Percentiles rank a stretch among this genome's conserved stretches.
These are phyloP conservation scores for Salarias fasciatus DNA, from an alignment of 2,797 vertebrate genomes.

Conservation along the genomic window DNA sequence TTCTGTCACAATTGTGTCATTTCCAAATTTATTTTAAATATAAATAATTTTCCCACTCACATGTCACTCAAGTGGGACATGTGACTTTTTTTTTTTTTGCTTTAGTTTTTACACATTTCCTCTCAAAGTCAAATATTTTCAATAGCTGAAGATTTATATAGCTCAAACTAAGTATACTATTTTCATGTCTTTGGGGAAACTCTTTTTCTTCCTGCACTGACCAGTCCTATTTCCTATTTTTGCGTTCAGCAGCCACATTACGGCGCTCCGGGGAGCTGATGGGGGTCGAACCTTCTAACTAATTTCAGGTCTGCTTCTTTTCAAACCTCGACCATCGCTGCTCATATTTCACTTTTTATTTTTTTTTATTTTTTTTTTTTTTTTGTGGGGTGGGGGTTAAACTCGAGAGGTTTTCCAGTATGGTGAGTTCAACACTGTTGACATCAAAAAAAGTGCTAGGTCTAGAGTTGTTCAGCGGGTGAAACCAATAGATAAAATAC, in stretches of 20 bases:
- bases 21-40: slow-evolving; percentile 28
- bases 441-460: background rate
- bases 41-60: slow-evolving; percentile 9
- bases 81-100: slow-evolving; percentile 2
- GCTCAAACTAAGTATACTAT: too few relatives aligned
- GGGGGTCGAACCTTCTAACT: too few relatives aligned
- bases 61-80: slow-evolving; percentile 6
- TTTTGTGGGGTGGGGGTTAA: too few relatives aligned
- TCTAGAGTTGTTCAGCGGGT: background rate
- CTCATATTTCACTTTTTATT: too few relatives aligned
- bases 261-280: too few relatives aligned
- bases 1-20: slow-evolving; percentile 57
- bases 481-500: background rate
- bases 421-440: background rate
- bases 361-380: too few relatives aligned
- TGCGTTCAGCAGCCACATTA: too few relatives aligned
- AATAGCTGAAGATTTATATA: background rate
- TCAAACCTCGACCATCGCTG: too few relatives aligned
- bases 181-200: too few relatives aligned
- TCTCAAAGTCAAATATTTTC: background rate
- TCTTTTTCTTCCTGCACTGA: too few relatives aligned
- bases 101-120: background rate
- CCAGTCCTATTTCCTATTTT: too few relatives aligned
- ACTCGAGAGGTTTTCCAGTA: background rate
- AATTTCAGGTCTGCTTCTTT: too few relatives aligned